A percentile compares a stretch with the other conserved stretches of the same genome.
phyloP scores from a whole-genome alignment of 2,888 invertebrate genomes.

The Archips crataeganus region DNA sequence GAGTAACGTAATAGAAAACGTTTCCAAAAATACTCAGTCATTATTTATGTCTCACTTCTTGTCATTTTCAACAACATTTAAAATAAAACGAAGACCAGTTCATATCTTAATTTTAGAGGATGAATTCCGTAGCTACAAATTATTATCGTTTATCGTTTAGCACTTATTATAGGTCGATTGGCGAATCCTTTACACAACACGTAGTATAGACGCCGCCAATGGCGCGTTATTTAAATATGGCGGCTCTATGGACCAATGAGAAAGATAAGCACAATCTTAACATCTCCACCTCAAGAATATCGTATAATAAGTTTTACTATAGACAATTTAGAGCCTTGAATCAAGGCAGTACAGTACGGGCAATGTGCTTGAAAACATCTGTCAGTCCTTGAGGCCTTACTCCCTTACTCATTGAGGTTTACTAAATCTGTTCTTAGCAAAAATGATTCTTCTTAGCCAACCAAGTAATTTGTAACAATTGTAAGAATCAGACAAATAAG shows the following conservation, averaged over 20 bases:
- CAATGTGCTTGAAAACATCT: not conserved
- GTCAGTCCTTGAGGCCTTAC: not conserved
- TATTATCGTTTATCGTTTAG: conserved; percentile 23
- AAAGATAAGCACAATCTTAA: conserved; percentile 2
- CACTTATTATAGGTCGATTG: conserved; percentile 17
- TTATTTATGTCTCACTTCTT: conserved; percentile 65
- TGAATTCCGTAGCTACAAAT: conserved; percentile 16
- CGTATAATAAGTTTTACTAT: not conserved
- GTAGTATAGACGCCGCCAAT: not conserved
- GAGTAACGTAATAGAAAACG: conserved; percentile 59
- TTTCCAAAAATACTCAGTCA: conserved; percentile 69
- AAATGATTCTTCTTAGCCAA: no score
- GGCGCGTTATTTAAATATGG: conserved; percentile 2
- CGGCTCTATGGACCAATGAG: conserved; percentile 1
- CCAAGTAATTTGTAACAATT: not conserved
- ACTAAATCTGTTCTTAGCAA: no score
- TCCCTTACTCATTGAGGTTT: not conserved
- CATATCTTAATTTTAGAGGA: conserved; percentile 16
- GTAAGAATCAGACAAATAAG: no score
- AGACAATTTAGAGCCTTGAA: not conserved
- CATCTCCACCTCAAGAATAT: not conserved
- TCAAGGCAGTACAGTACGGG: conserved; percentile 1
- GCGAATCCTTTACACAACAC: not conserved
- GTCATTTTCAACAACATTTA: conserved; percentile 66
- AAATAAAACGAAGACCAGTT: conserved; percentile 28